A percentile compares a stretch with the other conserved stretches of the same genome.
These are phyloP conservation scores for Drosophila nr. fundita DNA, from an alignment of 2,888 invertebrate genomes.

Conservation along the genomic window DNA sequence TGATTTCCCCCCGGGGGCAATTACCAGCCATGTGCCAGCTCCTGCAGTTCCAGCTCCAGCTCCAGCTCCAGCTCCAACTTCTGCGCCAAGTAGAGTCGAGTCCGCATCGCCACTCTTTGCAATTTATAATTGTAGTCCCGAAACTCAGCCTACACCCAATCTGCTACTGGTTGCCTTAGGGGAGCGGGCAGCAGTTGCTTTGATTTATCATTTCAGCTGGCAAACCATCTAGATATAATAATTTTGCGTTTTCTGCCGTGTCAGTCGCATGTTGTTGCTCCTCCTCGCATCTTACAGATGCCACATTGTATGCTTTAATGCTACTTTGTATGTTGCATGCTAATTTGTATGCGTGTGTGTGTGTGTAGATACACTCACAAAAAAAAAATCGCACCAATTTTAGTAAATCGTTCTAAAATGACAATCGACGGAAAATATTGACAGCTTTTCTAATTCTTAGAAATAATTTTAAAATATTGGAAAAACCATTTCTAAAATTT, in stretches of 20 bases:
- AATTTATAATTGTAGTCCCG: constrained; percentile 64
- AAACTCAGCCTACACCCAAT: constrained; percentile 59
- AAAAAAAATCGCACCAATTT: background rate
- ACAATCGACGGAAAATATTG: background rate
- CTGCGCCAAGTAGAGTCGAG: constrained; percentile 12
- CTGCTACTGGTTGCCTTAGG: constrained; percentile 43
- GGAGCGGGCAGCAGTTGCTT: constrained; percentile 42
- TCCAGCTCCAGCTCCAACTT: constrained; percentile 10
- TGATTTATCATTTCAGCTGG: constrained; percentile 72
- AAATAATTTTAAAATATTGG: background rate
- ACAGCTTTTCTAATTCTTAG: background rate
- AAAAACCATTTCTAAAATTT: background rate
- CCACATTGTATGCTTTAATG: constrained; percentile 53
- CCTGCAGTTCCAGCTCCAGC: constrained; percentile 13
- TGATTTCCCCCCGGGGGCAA: constrained; percentile 66
- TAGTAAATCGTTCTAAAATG: background rate
- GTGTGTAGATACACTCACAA: background rate
- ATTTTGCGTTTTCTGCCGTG: constrained; percentile 52
- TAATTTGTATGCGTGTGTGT: constrained; percentile 49
- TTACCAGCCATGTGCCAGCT: constrained; percentile 45
- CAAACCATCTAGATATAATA: constrained; percentile 61
- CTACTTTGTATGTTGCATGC: constrained; percentile 62
- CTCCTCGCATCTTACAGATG: constrained; percentile 43
- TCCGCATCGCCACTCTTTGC: constrained; percentile 46
- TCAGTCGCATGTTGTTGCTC: constrained; percentile 32